A percentile compares a stretch with the other conserved stretches of the same genome.
phyloP scores from a whole-genome alignment of 2,888 invertebrate species.

The Stenurella melanura region DNA sequence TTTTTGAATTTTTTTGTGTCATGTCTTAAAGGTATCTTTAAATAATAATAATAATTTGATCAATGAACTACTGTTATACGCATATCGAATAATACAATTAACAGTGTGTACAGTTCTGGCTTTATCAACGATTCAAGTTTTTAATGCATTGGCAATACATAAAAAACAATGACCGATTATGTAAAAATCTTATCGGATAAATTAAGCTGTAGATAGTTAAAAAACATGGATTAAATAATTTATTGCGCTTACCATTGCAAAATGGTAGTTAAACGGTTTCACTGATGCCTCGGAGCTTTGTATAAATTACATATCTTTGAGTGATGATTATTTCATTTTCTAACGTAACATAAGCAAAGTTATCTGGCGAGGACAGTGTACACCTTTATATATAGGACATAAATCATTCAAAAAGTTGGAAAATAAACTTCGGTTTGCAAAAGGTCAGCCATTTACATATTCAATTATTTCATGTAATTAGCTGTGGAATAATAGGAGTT shows the following conservation, averaged over 20 bases:
- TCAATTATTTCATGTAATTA: not conserved
- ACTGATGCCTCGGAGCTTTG: not conserved
- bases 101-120: too few relatives aligned
- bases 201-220: too few relatives aligned
- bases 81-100: too few relatives aligned
- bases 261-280: not conserved
- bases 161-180: too few relatives aligned
- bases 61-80: too few relatives aligned
- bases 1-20: too few relatives aligned
- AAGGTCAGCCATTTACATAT: not conserved
- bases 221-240: too few relatives aligned
- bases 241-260: not conserved
- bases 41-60: too few relatives aligned
- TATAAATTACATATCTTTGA: slow-evolving; percentile 1
- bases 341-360: not conserved
- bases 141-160: too few relatives aligned
- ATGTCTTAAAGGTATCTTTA: too few relatives aligned
- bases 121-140: too few relatives aligned
- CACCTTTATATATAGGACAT: not conserved
- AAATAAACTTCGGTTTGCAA: not conserved
- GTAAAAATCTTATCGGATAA: too few relatives aligned
- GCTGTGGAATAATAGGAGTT: not conserved
- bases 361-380: not conserved
- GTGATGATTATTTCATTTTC: not conserved
- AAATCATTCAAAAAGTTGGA: slow-evolving; percentile 1